Evolutionary conservation across 2,797 vertebrate species (phyloP).

Genomic region (Pangasius mekongensis): DNA sequence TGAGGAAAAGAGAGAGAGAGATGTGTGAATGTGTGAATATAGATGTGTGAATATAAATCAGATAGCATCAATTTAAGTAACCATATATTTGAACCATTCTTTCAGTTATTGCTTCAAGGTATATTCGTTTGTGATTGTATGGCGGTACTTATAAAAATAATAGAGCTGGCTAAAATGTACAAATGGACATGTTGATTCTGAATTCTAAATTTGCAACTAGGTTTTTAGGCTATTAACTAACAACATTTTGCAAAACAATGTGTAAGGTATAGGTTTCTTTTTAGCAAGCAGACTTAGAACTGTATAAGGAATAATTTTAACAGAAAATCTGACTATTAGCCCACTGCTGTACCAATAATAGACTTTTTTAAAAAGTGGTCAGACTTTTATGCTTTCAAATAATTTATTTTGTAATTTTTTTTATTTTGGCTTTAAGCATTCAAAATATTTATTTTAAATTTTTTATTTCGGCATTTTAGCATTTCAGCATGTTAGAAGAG

Average conservation of each 20-base stretch:
- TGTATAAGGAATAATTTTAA: neutral
- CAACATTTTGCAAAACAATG: neutral
- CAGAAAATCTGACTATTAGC: neutral
- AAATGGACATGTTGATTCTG: neutral
- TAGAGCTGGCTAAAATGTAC: neutral
- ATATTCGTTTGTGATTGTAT: neutral
- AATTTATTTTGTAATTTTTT: neutral
- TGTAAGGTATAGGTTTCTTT: neutral
- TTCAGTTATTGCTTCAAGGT: neutral
- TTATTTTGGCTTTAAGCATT: neutral
- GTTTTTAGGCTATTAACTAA: neutral
- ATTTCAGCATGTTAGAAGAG: neutral
- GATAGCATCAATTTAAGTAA: neutral
- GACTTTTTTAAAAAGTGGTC: neutral
- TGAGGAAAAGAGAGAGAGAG: slow-evolving; percentile 57
- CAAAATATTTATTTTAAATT: neutral
- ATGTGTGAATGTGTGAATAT: no score
- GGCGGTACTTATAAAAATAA: neutral
- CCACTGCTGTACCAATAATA: neutral
- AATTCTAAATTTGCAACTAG: neutral
- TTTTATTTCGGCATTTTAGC: neutral
- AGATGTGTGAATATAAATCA: neutral
- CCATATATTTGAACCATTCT: neutral
- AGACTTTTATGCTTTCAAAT: neutral
- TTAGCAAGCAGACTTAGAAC: neutral